Evolutionary conservation across 2,113 vertebrate genomes (phyloP).

Genomic region (Coptodon rendalli): DNA sequence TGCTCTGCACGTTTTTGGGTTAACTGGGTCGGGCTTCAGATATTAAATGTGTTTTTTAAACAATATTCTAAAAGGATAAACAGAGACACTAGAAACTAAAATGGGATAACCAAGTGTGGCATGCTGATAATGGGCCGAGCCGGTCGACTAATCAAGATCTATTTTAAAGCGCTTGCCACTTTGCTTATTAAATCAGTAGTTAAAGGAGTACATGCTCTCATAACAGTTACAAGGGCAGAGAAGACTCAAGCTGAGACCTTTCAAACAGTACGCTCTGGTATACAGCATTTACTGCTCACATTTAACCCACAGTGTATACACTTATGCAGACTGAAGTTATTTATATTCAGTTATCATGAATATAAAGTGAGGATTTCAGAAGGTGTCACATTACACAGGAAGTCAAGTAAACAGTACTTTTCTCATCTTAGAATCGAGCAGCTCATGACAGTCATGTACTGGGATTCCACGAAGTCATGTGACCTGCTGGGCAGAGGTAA

Average conservation of each 20-base stretch:
- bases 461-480: rapidly evolving
- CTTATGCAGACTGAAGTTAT: neutral
- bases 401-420: neutral
- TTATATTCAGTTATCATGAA: rapidly evolving
- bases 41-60: neutral
- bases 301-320: neutral
- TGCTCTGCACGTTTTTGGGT: neutral
- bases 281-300: neutral
- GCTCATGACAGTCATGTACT: neutral
- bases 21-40: neutral
- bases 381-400: neutral
- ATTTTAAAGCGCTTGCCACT: neutral
- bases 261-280: rapidly evolving
- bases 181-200: neutral
- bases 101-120: neutral
- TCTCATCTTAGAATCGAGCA: neutral
- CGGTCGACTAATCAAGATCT: neutral
- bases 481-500: neutral
- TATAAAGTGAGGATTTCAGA: neutral
- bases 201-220: neutral
- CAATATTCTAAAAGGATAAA: neutral
- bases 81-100: neutral
- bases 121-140: neutral
- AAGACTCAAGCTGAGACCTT: neutral
- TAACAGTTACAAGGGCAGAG: neutral